phyloP scores from a whole-genome alignment of 2,113 vertebrate species.

The Naja naja region DNA sequence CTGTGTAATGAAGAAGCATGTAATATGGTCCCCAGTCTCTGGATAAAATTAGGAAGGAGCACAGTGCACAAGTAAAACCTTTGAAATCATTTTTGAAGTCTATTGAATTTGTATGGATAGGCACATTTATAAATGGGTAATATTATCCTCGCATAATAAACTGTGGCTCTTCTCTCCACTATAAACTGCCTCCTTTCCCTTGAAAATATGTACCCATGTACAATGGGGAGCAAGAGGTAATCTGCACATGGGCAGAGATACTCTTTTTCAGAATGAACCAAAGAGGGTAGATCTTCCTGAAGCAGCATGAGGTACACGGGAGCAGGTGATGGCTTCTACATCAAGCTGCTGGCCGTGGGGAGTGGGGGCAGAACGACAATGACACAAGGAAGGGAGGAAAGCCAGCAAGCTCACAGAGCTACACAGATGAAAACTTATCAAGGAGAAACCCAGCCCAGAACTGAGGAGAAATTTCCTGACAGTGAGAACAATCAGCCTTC shows the following conservation, averaged over 20 bases:
- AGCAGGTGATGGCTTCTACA: background rate
- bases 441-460: background rate
- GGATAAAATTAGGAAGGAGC: background rate
- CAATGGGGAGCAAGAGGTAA: background rate
- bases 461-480: background rate
- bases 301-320: background rate
- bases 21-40: background rate
- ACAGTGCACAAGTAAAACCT: background rate
- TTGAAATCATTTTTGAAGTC: background rate
- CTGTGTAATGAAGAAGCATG: background rate
- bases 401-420: background rate
- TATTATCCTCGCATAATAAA: background rate
- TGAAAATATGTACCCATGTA: background rate
- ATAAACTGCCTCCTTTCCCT: no score
- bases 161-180: background rate
- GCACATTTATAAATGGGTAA: background rate
- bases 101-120: background rate
- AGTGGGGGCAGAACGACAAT: accelerated
- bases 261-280: background rate
- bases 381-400: background rate
- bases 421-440: background rate
- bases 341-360: background rate
- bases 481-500: background rate
- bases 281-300: background rate
- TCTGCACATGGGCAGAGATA: background rate